These are phyloP conservation scores for Labroides dimidiatus DNA, from an alignment of 2,797 vertebrate genomes.

Conservation along the genomic window DNA sequence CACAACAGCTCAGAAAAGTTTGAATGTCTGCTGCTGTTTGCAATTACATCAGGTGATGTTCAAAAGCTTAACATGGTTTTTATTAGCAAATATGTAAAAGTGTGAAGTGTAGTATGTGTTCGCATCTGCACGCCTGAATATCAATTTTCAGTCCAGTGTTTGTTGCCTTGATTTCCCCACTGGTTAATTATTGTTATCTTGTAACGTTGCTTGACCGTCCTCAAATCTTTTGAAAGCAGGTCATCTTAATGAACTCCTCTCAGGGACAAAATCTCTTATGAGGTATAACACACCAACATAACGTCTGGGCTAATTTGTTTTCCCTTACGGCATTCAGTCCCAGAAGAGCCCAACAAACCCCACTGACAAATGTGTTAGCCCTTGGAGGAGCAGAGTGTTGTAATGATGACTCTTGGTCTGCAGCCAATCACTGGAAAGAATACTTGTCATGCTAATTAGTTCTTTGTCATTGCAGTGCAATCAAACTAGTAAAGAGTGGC, in stretches of 20 bases:
- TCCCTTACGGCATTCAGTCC: not conserved
- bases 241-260: constrained; percentile 4
- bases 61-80: too few species aligned
- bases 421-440: constrained; percentile 56
- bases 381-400: constrained; percentile 44
- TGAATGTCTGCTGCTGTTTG: constrained; percentile 5
- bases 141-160: not conserved
- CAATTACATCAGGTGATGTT: constrained; percentile 8
- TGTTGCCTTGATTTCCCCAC: constrained; percentile 22
- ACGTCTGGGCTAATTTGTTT: constrained; percentile 21
- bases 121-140: not conserved
- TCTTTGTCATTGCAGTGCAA: constrained; percentile 60
- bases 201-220: not conserved
- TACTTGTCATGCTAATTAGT: constrained; percentile 67
- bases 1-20: constrained; percentile 8
- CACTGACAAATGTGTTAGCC: not conserved
- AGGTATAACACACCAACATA: constrained; percentile 14
- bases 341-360: not conserved
- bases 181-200: constrained; percentile 49
- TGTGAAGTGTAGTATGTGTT: not conserved
- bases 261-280: constrained; percentile 3
- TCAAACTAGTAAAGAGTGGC: constrained; percentile 57
- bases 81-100: not conserved
- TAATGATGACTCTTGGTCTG: constrained; percentile 46
- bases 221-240: constrained; percentile 13